Evolutionary conservation across 2,113 vertebrate species (phyloP), one percentile per base, ranked within the genome.

Genomic region (Stigmatopora argus): DNA sequence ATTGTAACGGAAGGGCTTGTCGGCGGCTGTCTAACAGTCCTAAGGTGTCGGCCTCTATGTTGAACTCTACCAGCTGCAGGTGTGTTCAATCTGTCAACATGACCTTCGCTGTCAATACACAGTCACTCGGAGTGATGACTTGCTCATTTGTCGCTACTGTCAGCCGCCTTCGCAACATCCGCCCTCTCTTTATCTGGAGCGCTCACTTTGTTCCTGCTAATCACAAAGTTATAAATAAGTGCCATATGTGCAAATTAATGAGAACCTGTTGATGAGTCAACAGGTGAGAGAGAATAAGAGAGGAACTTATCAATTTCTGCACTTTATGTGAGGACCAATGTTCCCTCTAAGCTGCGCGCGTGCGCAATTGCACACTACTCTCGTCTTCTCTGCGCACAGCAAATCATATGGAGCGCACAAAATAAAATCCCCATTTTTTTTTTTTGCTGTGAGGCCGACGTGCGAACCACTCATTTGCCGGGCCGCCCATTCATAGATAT

Each of bases 201-300:
- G 59, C 63, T 86, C 83, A 73, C 68, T 88, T 85, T 75, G 69
- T 79, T 70, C 73, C 72, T 65, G 64, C 70, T 86, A 83, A 87
- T 87, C 81, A 62, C 67, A 67, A 58, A 56, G 72, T 73, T 68
- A 60, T 66, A 80, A 61, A 75, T 65, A 59, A 64, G 56, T 10
- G 51, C 47, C 34, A 10, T 41, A 66, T 61, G 68, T 59, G 66
- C 34, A 26, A 9, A 21, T 7, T 83, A 70, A 87, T 83, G 65
- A 78, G 52, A 71, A 60, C 72, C 26, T 79, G 83, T 70, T 83
- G 82, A 83, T 23, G 77, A 83, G 51, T 65, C 49, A 56, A 67
- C 65, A 69, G 65, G 57, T 67, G 56, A 58, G 7, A 19, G 47
- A 6, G 14, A 15, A 14, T 15, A 7, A 15, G 49, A 21, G 51